Evolutionary conservation across 2,797 vertebrate genomes (phyloP).

Genomic region (Gymnoscopelus microlampas): DNA sequence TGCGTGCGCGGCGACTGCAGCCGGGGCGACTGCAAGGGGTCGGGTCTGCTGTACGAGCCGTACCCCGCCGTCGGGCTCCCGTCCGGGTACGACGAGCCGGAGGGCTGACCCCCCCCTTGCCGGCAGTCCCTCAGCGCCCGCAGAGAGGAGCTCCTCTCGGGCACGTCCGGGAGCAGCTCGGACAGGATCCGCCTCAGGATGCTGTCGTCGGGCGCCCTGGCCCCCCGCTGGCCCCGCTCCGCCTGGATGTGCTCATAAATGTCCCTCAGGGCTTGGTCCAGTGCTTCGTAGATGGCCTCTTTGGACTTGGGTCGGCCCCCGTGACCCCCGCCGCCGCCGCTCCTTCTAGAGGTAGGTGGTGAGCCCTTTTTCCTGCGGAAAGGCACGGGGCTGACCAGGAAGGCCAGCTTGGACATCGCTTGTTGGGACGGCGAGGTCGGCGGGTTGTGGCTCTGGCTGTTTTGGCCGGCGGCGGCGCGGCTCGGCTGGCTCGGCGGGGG

Average conservation of each 20-base stretch:
- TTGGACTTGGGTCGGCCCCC: constrained; percentile 90
- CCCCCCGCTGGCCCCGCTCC: constrained; percentile 87
- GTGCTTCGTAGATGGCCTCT: constrained; percentile 91
- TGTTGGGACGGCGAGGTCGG: constrained; percentile 81
- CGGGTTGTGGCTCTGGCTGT: constrained; percentile 71
- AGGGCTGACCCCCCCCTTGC: constrained; percentile 59
- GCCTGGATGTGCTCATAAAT: constrained; percentile 97
- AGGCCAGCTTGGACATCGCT: constrained; percentile 95
- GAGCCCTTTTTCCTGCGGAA: constrained; percentile 95
- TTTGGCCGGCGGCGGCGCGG: neutral
- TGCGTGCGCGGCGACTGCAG: constrained; percentile 81
- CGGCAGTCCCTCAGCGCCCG: constrained; percentile 78
- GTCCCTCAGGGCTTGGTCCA: constrained; percentile 94
- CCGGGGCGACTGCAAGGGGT: constrained; percentile 70
- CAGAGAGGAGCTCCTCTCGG: constrained; percentile 94
- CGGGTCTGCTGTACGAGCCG: constrained; percentile 78
- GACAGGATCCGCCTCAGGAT: constrained; percentile 94
- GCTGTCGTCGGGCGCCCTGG: constrained; percentile 89
- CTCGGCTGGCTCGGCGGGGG: constrained; percentile 55
- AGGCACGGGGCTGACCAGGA: constrained; percentile 98
- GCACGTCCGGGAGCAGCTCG: constrained; percentile 94
- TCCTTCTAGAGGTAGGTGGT: constrained; percentile 82
- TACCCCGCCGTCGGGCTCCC: constrained; percentile 81
- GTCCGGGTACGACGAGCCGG: constrained; percentile 64
- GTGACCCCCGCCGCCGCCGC: constrained; percentile 57